phyloP scores from a whole-genome alignment of 1,140 invertebrate species.

The Ctenoplectra terminalis region DNA sequence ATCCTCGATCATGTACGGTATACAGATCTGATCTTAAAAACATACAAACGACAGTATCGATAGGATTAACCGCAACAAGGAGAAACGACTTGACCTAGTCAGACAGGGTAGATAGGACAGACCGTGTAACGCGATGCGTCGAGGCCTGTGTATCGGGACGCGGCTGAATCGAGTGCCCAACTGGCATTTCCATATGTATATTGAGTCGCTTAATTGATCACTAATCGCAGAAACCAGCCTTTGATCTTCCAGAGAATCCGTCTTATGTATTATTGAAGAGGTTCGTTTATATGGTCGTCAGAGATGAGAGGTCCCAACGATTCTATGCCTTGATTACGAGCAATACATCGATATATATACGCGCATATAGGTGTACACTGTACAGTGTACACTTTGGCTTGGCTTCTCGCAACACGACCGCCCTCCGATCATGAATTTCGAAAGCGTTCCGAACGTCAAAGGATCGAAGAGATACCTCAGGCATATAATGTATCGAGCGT shows the following conservation, averaged over 20 bases:
- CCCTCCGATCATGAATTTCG: constrained; percentile 49
- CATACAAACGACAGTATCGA: background rate
- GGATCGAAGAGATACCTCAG: constrained; percentile 22
- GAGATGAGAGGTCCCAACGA: background rate
- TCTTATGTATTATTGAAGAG: constrained; percentile 67
- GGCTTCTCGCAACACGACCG: background rate
- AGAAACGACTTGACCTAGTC: constrained; percentile 29
- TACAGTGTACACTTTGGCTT: background rate
- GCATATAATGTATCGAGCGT: constrained; percentile 21
- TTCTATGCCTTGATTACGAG: constrained; percentile 51
- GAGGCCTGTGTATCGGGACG: constrained; percentile 6
- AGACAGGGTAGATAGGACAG: constrained; percentile 16
- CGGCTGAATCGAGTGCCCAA: constrained; percentile 38
- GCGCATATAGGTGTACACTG: background rate
- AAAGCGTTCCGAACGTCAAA: constrained; percentile 45
- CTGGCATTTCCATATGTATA: constrained; percentile 62
- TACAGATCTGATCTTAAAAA: too few species aligned
- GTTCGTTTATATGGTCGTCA: constrained; percentile 28
- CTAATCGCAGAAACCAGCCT: constrained; percentile 40
- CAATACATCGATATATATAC: constrained; percentile 1
- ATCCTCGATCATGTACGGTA: background rate
- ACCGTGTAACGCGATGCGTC: background rate
- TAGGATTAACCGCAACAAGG: background rate
- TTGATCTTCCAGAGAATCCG: constrained; percentile 57
- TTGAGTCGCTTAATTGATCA: constrained; percentile 56